A percentile compares a stretch with the other conserved stretches of the same genome.
Conservation (phyloP, 2,888 invertebrate species). For the Sipha maydis region DNA sequence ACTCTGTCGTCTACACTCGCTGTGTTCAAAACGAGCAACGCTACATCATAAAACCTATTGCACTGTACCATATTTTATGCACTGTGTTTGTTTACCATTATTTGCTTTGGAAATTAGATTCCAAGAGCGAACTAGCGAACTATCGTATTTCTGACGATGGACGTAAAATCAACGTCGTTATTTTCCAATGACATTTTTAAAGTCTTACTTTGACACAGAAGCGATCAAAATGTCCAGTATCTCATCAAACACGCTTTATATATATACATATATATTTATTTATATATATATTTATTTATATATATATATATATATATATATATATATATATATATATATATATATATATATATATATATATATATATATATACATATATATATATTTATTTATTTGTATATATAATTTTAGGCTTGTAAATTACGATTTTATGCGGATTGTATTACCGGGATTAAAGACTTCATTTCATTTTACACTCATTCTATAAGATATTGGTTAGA, state of each 20-base stretch:
- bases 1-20: no score
- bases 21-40: no score
- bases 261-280: no score
- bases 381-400: no score
- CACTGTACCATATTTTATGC: no score
- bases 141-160: not conserved
- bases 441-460: constrained; percentile 8
- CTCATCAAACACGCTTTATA: not conserved
- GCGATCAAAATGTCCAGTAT: constrained; percentile 22
- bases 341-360: no score
- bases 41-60: no score
- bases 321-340: no score
- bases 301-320: no score
- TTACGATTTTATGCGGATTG: not conserved
- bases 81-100: not conserved
- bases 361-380: no score
- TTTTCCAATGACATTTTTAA: constrained; percentile 33
- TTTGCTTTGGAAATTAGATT: constrained; percentile 21
- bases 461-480: constrained; percentile 21
- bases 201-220: not conserved
- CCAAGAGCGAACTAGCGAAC: not conserved
- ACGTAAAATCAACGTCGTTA: constrained; percentile 4
- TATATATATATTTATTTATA: no score
- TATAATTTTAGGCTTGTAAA: not conserved
- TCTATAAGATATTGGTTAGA: not conserved